Conservation (phyloP, 2,888 invertebrate genomes). For the Melinopterus prodromus region DNA sequence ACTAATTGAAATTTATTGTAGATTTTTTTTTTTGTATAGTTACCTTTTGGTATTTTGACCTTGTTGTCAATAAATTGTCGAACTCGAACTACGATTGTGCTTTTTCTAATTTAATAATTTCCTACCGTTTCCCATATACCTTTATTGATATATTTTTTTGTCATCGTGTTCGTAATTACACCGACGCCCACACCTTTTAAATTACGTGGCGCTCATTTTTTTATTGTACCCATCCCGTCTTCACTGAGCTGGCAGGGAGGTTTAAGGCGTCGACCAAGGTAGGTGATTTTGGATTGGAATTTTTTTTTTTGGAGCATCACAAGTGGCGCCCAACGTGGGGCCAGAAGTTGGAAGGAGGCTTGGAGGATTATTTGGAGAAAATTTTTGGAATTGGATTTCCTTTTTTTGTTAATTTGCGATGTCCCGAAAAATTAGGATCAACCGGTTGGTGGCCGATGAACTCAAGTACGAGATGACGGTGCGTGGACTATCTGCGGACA, state of each 20-base stretch:
- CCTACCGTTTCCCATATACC: too few species aligned
- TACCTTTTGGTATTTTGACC: too few species aligned
- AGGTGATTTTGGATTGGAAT: not conserved
- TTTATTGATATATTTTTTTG: too few species aligned
- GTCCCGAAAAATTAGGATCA: not conserved
- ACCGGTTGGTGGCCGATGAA: slow-evolving; percentile 8
- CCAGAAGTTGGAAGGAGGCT: not conserved
- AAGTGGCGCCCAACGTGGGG: not conserved
- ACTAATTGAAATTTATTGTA: too few species aligned
- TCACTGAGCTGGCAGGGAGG: not conserved
- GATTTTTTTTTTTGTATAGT: too few species aligned
- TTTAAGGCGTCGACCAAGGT: not conserved
- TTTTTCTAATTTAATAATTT: too few species aligned
- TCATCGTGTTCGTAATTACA: not conserved
- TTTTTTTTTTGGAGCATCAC: too few species aligned
- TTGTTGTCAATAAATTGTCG: too few species aligned
- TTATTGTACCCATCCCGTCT: not conserved
- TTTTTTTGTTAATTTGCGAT: not conserved
- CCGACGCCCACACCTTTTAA: not conserved
- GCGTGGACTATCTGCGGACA: slow-evolving; percentile 11
- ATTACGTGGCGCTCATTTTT: not conserved
- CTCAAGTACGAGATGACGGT: slow-evolving; percentile 12
- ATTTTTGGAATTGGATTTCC: not conserved
- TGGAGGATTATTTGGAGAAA: too few species aligned
- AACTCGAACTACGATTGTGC: too few species aligned